Evolutionary conservation across 2,797 vertebrate genomes (phyloP), one percentile per base, ranked within the genome.

Genomic region (Hydrolagus colliei): DNA sequence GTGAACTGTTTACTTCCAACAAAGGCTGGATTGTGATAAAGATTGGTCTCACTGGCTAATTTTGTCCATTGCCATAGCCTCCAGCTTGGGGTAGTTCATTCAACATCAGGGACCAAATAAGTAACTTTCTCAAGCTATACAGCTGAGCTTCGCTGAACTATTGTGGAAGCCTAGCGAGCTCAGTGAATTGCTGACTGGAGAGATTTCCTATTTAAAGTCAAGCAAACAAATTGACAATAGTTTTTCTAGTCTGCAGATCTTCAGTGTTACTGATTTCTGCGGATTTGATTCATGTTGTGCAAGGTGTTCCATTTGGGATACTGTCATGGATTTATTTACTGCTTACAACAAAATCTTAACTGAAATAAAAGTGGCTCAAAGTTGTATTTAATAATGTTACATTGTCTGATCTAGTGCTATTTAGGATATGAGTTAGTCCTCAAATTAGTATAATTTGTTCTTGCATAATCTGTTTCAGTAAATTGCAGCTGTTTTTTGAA

Each of bases 151-250:
- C 1, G 27, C 27, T 27, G 27, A 27, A 27, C 27, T 27, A 27
- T 27, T 27, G 27, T 27, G 27, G 27, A 27, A 27, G 27, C 27
- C 27, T 0, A 27, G 79, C 79, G 68, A 82, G 65, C 65, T 82
- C 14, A 82, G 79, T 82, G 79, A 65, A 68, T 82, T 84, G 20
- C 32, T 84, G 79, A 52, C 79, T 20, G 9, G 13, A 68, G 13
- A 52, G 9, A 4, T 84, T 84, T 52, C 79, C 71, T 84, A 84
- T 18, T 84, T 67, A 68, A 67, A 14, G 65, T 27, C 79, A 82
- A 63, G 27, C 65, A 82, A 65, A 41, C 63, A 82, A 32, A 35
- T 68, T 67, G 6, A 35, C 27, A 82, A 65, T 14, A 68, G 32
- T 75, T 75, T 32, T 16, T 68, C 27, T 27, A 82, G 63, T 1